These are phyloP conservation scores for Eucera pruinosa DNA, from an alignment of 2,888 invertebrate species.

Conservation along the genomic window DNA sequence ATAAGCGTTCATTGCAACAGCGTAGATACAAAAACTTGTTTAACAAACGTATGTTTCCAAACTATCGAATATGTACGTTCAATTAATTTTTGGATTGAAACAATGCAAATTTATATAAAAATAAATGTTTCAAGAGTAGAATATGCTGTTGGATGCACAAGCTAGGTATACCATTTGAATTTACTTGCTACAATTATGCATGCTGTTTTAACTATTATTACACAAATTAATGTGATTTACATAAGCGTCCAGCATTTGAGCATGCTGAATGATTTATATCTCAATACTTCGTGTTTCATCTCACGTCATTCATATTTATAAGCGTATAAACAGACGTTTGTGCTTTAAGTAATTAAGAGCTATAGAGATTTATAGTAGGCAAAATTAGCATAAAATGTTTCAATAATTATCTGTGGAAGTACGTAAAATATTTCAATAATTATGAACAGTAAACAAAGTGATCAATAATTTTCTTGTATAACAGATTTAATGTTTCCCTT, in stretches of 20 bases:
- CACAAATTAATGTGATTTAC: slow-evolving; percentile 47
- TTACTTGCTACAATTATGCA: slow-evolving; percentile 19
- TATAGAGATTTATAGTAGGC: slow-evolving; percentile 29
- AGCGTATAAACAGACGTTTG: slow-evolving; percentile 41
- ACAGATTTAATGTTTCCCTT: no score
- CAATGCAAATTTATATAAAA: not conserved
- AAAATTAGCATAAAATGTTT: slow-evolving; percentile 4
- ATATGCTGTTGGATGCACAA: slow-evolving; percentile 2
- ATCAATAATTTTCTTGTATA: slow-evolving; percentile 18
- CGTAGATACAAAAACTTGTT: no score
- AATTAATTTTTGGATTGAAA: not conserved
- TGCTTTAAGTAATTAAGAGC: slow-evolving; percentile 36
- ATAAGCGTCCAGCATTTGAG: slow-evolving; percentile 27
- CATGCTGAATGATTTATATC: slow-evolving; percentile 43
- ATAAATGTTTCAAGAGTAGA: slow-evolving; percentile 6
- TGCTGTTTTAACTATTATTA: slow-evolving; percentile 23
- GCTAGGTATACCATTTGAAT: not conserved
- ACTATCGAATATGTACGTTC: no score
- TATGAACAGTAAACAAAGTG: not conserved
- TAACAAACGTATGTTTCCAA: no score
- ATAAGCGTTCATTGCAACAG: no score
- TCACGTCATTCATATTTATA: slow-evolving; percentile 55
- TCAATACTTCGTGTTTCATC: slow-evolving; percentile 25
- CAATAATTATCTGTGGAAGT: slow-evolving; percentile 8
- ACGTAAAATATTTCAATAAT: not conserved